Conservation (phyloP, 2,888 invertebrate species). For the Digitonthophagus gazella region DNA sequence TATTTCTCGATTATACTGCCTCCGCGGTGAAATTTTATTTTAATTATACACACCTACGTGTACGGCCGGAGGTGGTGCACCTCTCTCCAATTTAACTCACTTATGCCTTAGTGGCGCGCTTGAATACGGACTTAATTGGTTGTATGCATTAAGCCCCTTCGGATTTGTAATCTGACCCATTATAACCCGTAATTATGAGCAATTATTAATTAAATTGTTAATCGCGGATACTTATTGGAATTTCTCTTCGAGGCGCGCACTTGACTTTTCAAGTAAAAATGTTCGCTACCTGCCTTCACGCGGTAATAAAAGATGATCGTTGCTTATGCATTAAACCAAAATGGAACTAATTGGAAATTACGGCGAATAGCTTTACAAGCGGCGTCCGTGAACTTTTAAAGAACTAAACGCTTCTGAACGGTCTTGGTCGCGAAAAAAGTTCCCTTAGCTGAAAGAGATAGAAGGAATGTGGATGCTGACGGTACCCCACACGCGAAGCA, state of each 20-base stretch:
- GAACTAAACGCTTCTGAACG: background rate
- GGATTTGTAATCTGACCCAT: background rate
- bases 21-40: background rate
- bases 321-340: background rate
- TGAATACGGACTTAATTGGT: background rate
- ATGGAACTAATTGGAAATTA: background rate
- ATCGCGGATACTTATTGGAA: background rate
- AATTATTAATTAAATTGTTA: background rate
- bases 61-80: background rate
- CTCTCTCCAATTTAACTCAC: background rate
- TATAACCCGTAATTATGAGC: background rate
- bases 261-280: background rate
- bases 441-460: too few relatives aligned
- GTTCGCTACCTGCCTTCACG: background rate
- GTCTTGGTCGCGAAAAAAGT: background rate
- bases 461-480: background rate
- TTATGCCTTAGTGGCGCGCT: background rate
- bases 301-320: background rate
- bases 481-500: slow-evolving; percentile 7
- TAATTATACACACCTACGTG: background rate
- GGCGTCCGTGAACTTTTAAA: background rate
- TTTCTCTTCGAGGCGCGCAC: background rate
- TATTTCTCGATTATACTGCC: background rate
- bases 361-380: background rate
- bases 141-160: background rate